Percentiles rank a stretch among this genome's conserved stretches.
Conservation (phyloP, 2,888 invertebrate species). For the Ormyrus pomaceus region DNA sequence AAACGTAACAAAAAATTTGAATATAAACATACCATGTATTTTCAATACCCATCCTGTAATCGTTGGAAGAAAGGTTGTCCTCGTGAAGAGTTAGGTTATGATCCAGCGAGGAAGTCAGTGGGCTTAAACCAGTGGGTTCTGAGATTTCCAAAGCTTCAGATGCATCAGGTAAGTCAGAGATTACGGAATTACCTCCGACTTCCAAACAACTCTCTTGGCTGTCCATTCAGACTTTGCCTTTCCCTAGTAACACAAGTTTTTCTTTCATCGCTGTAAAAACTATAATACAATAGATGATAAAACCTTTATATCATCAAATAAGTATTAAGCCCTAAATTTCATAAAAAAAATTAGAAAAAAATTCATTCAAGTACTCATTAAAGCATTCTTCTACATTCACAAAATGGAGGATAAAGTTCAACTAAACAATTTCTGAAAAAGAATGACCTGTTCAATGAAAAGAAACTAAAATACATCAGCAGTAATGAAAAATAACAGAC, state of each 20-base stretch:
- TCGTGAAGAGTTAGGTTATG: slow-evolving; percentile 71
- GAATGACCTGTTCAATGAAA: no score
- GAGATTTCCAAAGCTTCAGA: slow-evolving; percentile 69
- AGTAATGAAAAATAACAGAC: no score
- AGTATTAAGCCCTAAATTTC: background rate
- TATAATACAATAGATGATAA: slow-evolving; percentile 41
- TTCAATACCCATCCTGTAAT: slow-evolving; percentile 75
- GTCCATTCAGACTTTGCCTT: slow-evolving; percentile 71
- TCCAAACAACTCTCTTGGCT: slow-evolving; percentile 67
- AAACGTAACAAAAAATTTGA: background rate
- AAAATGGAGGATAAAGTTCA: no score
- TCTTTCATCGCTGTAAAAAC: slow-evolving; percentile 40
- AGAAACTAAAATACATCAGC: no score
- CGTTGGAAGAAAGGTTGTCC: slow-evolving; percentile 66
- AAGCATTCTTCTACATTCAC: no score
- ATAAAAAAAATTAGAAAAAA: background rate
- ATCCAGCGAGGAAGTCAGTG: slow-evolving; percentile 71
- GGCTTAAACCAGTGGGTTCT: slow-evolving; percentile 72
- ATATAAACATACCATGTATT: slow-evolving; percentile 71
- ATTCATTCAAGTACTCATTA: no score
- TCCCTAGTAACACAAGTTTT: slow-evolving; percentile 51
- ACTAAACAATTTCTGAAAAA: no score
- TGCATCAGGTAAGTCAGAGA: slow-evolving; percentile 67
- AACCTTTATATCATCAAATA: slow-evolving; percentile 6
- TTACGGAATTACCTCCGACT: slow-evolving; percentile 71